Evolutionary conservation across 2,888 invertebrate genomes (phyloP), one percentile per base, ranked within the genome.

Genomic region (Drosophila kokeensis): DNA sequence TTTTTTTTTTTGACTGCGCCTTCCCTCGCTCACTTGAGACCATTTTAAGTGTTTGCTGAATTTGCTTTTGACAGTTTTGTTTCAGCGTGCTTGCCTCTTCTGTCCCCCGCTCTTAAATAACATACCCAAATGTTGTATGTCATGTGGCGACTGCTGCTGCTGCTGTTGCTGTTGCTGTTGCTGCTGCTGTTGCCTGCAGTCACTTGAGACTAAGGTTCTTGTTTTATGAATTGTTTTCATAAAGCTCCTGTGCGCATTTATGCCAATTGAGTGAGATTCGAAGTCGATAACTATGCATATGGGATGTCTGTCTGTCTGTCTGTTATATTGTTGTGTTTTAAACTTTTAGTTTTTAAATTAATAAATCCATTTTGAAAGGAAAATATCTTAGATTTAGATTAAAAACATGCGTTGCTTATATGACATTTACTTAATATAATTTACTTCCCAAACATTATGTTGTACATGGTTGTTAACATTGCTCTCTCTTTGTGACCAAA

Each of bases 31-130:
- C 86, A 79, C 89, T 86, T 79, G 89, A 86, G 89, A 86, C 89
- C 85, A 64, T 84, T 86, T 86, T 77, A 87, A 87, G 89, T 82
- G 83, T 86, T 86, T 82, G 82, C 76, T 71, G 75, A 70, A 73
- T 87, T 83, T 79, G 78, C 72, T 79, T 82, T 84, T 85, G 80
- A 84, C 73, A 77, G 76, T 79, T 79, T 66, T 61, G 42, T 74
- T 62, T 71, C 53, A 68, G 40, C 71, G 55, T 55, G 36, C 36
- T 8, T 27, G 6, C 27, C 36, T 1, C 54, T n/a, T 4, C 8
- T 6, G 4, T 1, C 0, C 7, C 27, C 27, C 30, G 7, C 34
- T 53, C 10, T 24, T 34, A 36, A 59, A 57, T 38, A 48, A 63
- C 11, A 40, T 50, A 24, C 49, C 27, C 13, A 54, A 65, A 65